Evolutionary conservation across 2,888 invertebrate genomes (phyloP), one percentile per base, ranked within the genome.

Genomic region (Deilephila porcellus): DNA sequence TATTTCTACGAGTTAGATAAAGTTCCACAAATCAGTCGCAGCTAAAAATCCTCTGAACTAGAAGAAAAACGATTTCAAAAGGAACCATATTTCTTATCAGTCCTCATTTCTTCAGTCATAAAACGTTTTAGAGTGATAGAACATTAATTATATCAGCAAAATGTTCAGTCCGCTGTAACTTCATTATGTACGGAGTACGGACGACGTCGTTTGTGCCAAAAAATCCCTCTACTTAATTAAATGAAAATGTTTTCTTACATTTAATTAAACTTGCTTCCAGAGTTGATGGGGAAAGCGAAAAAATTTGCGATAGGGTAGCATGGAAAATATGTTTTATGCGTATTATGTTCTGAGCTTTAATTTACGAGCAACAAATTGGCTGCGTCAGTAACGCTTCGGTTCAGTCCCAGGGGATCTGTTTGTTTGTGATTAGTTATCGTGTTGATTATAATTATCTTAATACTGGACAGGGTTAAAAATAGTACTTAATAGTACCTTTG

Each of bases 231-330:
- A n/a, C n/a, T 19, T 56, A 56, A 56, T 56, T 19, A 56, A 56
- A 56, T 56, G 56, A 56, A 56, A 56, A 56, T 56, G n/a, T 56
- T 56, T 56, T 56, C 56, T 56, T 56, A 56, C 56, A 56, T 56
- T 56, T 56, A 56, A 56, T 56, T 56, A 56, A 56, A 56, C 56
- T 56, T 56, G 56, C 17, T 56, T 7, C 19, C 56, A 4, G 19
- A n/a, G n/a, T 56, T 19, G 11, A 56, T 56, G 56, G n/a, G 7
- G 5, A n/a, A n/a, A n/a, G n/a, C n/a, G n/a, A 7, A 6, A n/a
- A 56, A 56, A 56, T 56, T 56, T n/a, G 17, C n/a, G 17, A 6
- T 7, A n/a, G 19, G 1, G 5, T 56, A n/a, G 7, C 56, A 56
- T 56, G n/a, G 5, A 52, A 52, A 0, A 56, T 56, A 56, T n/a